Evolutionary conservation across 2,113 vertebrate genomes (phyloP), one percentile per base, ranked within the genome.

Genomic region (Bambusicola thoracicus): DNA sequence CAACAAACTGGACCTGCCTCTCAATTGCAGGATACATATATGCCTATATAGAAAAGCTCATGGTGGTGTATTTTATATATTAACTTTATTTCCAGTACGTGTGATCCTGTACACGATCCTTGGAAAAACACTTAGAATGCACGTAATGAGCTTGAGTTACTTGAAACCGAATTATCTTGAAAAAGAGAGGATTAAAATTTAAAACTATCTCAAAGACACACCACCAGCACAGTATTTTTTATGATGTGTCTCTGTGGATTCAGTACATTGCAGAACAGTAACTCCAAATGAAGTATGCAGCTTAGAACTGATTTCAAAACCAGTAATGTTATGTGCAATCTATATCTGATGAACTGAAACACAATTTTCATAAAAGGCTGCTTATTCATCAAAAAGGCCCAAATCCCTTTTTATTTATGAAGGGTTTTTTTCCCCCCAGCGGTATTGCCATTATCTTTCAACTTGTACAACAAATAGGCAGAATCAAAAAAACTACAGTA

Each of bases 301-400:
- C 67, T 91, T 82, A 91, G 85, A 91, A 87, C 53, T 53, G 55
- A 44, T 85, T 89, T 87, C 81, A 95, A 94, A 85, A 72, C 66
- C 27, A 53, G 3, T 40, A 30, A 62, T 82, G 48, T 40, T 79
- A 24, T 34, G 6, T 48, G 40, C 81, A 76, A 85, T 41, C 40
- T 24, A 80, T 63, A 92, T 87, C 70, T 87, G 81, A 94, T 1
- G 2, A 85, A 85, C 76, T 91, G 75, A 82, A 95, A 73, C 46
- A 48, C 29, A 41, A 8, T 87, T 94, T 87, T 87, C 44, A 53
- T 85, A 43, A 53, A 87, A 94, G 62, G 43, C 15, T 25, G 30
- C 61, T 87, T 82, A 61, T 89, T 87, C 81, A 80, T 69, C 78
- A 69, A 27, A 61, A 87, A 80, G 40, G 27, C 51, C 25, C 13